Evolutionary conservation across 2,888 invertebrate species (phyloP).

Genomic region (Trichogramma evanescens): DNA sequence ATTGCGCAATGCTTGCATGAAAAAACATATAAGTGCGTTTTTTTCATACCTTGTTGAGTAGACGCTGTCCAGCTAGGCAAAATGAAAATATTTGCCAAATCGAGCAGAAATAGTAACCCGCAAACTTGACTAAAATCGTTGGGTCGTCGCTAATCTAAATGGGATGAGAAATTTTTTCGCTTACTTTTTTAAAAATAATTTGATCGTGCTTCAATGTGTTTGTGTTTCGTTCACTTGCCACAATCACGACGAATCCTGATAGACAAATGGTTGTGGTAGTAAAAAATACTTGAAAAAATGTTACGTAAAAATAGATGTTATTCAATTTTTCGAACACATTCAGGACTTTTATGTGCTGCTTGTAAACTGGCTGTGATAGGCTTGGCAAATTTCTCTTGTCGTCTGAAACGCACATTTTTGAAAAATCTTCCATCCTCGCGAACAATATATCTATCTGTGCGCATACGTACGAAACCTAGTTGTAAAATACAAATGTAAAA

Average conservation of each 20-base stretch:
- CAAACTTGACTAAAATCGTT: not conserved
- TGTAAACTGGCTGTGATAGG: not conserved
- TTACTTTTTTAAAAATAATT: too few relatives aligned
- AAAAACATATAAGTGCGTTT: not conserved
- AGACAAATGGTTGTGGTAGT: not conserved
- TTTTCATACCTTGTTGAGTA: conserved; percentile 2
- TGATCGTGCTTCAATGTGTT: too few relatives aligned
- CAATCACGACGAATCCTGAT: not conserved
- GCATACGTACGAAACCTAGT: conserved; percentile 1
- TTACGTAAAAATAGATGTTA: not conserved
- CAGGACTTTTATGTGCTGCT: conserved; percentile 1
- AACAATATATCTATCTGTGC: not conserved
- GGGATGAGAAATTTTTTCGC: too few relatives aligned
- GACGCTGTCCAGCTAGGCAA: conserved; percentile 12
- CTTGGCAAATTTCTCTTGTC: not conserved
- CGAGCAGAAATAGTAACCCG: not conserved
- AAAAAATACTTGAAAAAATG: not conserved
- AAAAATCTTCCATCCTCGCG: not conserved
- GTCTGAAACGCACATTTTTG: not conserved
- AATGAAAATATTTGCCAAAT: conserved; percentile 3
- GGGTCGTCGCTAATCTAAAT: not conserved
- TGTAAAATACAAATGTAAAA: not conserved
- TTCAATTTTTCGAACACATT: conserved; percentile 2
- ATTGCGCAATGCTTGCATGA: not conserved
- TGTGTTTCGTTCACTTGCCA: too few relatives aligned